Evolutionary conservation across 2,797 vertebrate species (phyloP).

Genomic region (Mionectes olivaceus): DNA sequence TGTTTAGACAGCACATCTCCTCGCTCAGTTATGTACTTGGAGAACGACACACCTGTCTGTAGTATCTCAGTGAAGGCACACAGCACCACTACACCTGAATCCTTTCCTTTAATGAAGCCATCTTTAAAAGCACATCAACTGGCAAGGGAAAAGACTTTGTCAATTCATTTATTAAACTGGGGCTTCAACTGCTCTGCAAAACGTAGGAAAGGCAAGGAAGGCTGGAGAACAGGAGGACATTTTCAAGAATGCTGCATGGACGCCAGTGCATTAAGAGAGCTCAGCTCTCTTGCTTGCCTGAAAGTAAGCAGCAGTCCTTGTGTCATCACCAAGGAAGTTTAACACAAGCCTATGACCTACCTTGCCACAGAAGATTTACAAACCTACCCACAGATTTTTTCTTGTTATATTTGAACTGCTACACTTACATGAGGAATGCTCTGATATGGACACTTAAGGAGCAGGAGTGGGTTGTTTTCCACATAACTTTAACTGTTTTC

Average conservation of each 20-base stretch:
- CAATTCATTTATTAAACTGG: background rate
- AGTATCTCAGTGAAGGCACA: background rate
- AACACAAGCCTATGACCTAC: background rate
- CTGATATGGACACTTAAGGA: background rate
- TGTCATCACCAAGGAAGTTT: background rate
- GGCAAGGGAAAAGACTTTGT: background rate
- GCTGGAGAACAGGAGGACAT: background rate
- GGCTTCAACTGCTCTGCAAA: background rate
- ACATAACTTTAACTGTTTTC: background rate
- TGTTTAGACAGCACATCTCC: background rate
- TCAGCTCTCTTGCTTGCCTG: background rate
- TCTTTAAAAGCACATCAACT: background rate
- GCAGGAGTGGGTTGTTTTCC: slow-evolving; percentile 6
- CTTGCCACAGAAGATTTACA: background rate
- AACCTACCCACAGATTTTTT: background rate
- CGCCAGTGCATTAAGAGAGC: background rate
- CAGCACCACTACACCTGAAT: background rate
- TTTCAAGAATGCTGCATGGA: background rate
- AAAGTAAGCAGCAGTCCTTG: background rate
- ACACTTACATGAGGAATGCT: background rate
- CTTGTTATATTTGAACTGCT: background rate
- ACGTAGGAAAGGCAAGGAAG: background rate
- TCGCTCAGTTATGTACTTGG: background rate
- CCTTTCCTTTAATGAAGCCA: background rate
- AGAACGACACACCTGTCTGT: background rate